Evolutionary conservation across 37 sponge, comb jelly and placozoan genomes (phyloP).

Genomic region (Axinella damicornis): DNA sequence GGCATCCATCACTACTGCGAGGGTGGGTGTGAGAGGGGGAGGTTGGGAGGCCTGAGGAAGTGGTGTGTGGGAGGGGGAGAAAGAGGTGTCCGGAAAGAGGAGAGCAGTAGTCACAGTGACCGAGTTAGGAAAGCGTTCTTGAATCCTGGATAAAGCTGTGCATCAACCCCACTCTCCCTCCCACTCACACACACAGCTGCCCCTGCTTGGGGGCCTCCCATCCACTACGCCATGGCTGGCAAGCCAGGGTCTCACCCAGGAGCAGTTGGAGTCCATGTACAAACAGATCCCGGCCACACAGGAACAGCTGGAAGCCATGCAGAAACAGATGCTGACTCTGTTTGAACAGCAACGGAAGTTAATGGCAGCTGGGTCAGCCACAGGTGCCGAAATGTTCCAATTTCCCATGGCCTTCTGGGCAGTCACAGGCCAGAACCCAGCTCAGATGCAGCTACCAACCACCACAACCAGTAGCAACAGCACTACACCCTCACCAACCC

Average conservation of each 20-base stretch:
- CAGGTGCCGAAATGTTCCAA: slow-evolving; percentile 11
- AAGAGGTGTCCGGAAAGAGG: too few relatives aligned
- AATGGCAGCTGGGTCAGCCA: not conserved
- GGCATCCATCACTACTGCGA: not conserved
- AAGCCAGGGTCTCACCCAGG: slow-evolving; percentile 36
- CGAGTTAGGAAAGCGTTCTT: too few relatives aligned
- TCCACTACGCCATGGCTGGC: slow-evolving; percentile 5
- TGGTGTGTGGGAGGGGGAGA: not conserved
- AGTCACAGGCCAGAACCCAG: not conserved
- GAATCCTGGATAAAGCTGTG: too few relatives aligned
- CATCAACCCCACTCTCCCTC: too few relatives aligned
- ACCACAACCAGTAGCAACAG: slow-evolving; percentile 8
- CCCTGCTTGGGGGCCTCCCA: too few relatives aligned
- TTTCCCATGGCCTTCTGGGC: slow-evolving; percentile 23
- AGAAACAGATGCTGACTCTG: slow-evolving; percentile 56
- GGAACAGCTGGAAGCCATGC: slow-evolving; percentile 68
- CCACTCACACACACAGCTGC: not conserved
- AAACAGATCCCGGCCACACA: slow-evolving; percentile 48
- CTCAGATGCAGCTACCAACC: not conserved
- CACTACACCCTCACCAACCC: slow-evolving; percentile 59
- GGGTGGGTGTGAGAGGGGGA: not conserved
- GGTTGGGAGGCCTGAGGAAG: not conserved
- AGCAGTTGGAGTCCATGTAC: slow-evolving; percentile 75
- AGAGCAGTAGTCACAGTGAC: too few relatives aligned
- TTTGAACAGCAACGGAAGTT: slow-evolving; percentile 56